A percentile compares a stretch with the other conserved stretches of the same genome.
Evolutionary conservation across 1,140 invertebrate species (phyloP).

Genomic region (Leptinotarsa undecemlineata): DNA sequence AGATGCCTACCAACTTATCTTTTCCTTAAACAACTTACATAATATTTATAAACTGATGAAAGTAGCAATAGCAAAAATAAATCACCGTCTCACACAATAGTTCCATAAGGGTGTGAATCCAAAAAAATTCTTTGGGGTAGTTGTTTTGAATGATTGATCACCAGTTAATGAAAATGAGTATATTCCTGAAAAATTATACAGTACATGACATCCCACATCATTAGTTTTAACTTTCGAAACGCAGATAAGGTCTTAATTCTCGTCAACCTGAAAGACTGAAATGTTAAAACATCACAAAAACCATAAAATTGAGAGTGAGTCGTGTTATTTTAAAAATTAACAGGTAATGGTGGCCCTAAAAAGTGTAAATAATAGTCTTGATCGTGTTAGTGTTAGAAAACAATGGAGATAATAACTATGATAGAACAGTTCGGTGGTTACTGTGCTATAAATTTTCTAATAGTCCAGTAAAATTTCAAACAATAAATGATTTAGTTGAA

Average conservation of each 20-base stretch:
- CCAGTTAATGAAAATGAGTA: neutral
- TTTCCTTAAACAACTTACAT: no score
- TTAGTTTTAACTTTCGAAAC: neutral
- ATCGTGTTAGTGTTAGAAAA: neutral
- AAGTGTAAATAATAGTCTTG: neutral
- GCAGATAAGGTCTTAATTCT: neutral
- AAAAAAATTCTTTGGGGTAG: neutral
- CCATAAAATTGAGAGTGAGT: neutral
- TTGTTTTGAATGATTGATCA: neutral
- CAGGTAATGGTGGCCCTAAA: neutral
- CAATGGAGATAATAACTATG: neutral
- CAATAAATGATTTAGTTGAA: no score
- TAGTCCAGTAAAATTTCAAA: neutral
- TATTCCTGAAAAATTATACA: neutral
- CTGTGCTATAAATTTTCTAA: neutral
- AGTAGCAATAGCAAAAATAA: no score
- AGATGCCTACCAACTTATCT: no score
- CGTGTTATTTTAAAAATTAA: conserved; percentile 1
- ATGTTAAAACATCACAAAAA: neutral
- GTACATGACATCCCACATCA: neutral
- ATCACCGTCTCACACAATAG: no score
- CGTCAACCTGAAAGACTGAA: neutral
- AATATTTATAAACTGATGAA: no score
- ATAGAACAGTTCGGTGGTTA: neutral
- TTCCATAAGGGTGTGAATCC: neutral